phyloP scores from a whole-genome alignment of 1,140 invertebrate species.

The Plodia interpunctella region DNA sequence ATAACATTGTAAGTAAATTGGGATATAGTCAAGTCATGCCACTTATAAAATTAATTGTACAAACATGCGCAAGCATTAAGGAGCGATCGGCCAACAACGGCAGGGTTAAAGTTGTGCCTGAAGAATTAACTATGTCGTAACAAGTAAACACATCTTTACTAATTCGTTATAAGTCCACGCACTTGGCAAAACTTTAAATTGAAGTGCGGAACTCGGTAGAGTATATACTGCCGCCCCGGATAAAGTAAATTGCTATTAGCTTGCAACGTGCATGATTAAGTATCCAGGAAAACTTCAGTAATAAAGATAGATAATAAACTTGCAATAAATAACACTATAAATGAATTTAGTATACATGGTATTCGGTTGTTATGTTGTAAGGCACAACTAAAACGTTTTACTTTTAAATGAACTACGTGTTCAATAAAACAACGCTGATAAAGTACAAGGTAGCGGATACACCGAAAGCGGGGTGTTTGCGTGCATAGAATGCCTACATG shows the following conservation, averaged over 20 bases:
- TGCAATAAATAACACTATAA: conserved; percentile 8
- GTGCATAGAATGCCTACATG: conserved; percentile 55
- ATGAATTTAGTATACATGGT: too few species aligned
- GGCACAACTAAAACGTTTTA: conserved; percentile 60
- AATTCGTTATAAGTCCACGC: conserved; percentile 23
- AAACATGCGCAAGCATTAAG: conserved; percentile 69
- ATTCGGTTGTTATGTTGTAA: background rate
- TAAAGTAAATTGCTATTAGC: conserved; percentile 38
- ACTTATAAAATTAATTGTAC: conserved; percentile 63
- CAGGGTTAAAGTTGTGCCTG: conserved; percentile 61
- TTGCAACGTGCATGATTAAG: conserved; percentile 34
- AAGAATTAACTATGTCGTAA: conserved; percentile 20
- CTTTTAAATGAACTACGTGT: conserved; percentile 48
- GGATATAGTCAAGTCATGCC: conserved; percentile 68
- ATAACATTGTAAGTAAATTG: conserved; percentile 65
- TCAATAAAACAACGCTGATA: conserved; percentile 46
- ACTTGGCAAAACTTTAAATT: conserved; percentile 40
- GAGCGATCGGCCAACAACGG: conserved; percentile 65
- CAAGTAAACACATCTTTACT: conserved; percentile 13
- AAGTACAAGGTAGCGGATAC: conserved; percentile 53
- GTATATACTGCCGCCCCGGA: conserved; percentile 22
- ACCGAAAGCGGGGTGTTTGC: conserved; percentile 69
- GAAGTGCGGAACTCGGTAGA: conserved; percentile 28
- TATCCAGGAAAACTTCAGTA: conserved; percentile 26
- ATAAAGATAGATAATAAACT: conserved; percentile 23